A percentile compares a stretch with the other conserved stretches of the same genome.
Conservation (phyloP, 2,113 vertebrate genomes). For the Choloepus hoffmanni region DNA sequence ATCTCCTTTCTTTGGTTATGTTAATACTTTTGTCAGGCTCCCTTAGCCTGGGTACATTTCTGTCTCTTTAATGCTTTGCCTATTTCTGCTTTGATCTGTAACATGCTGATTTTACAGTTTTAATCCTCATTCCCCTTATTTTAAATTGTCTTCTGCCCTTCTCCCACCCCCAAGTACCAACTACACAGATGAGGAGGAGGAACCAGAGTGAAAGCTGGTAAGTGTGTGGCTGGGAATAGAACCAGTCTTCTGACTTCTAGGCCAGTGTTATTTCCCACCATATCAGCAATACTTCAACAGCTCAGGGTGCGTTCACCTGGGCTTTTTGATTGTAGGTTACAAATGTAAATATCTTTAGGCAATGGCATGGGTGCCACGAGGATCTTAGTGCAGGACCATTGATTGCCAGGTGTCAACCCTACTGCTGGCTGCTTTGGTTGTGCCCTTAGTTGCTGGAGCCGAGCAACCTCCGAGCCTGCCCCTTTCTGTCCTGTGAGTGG, state of each 20-base stretch:
- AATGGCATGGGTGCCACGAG: neutral
- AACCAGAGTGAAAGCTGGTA: neutral
- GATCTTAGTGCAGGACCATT: neutral
- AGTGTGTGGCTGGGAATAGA: neutral
- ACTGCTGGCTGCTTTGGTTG: neutral
- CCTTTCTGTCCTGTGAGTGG: neutral
- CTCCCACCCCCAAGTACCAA: neutral
- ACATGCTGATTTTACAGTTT: slow-evolving; percentile 1
- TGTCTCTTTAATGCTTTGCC: neutral
- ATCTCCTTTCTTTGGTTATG: neutral
- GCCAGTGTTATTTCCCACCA: neutral
- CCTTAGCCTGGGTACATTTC: neutral
- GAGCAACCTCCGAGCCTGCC: neutral
- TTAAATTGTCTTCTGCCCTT: neutral
- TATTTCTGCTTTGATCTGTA: neutral
- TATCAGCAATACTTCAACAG: neutral
- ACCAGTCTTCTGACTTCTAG: neutral
- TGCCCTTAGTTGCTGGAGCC: neutral
- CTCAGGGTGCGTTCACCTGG: neutral
- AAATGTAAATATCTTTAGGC: neutral
- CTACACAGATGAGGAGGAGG: neutral
- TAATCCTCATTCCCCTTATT: neutral
- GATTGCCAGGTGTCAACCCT: neutral
- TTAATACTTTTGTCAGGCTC: neutral
- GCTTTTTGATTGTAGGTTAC: neutral